Percentiles rank a stretch among this genome's conserved stretches.
phyloP scores from a whole-genome alignment of 2,113 vertebrate genomes.

The Oreochromis tanganicae region DNA sequence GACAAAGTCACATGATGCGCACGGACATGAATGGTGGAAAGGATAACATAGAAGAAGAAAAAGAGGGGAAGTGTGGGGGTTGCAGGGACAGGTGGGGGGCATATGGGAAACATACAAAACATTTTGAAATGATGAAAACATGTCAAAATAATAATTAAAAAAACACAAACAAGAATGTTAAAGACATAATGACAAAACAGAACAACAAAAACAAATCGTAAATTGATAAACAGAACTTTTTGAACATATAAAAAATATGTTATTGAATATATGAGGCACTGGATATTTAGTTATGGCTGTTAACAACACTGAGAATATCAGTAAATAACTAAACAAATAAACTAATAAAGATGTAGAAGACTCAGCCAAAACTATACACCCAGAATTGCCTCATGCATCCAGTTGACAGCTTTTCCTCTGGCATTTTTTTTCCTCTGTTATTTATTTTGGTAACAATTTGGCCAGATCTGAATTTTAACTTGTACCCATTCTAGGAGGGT shows the following conservation, averaged over 20 bases:
- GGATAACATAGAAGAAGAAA: slow-evolving; percentile 81
- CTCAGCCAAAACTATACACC: neutral
- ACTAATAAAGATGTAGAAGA: neutral
- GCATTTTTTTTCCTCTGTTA: rapidly evolving
- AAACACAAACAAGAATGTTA: slow-evolving; percentile 82
- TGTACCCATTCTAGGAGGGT: neutral
- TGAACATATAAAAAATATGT: slow-evolving; percentile 16
- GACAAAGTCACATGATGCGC: slow-evolving; percentile 99
- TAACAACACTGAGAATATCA: neutral
- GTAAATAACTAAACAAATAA: neutral
- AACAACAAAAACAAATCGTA: slow-evolving; percentile 59
- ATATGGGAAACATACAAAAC: slow-evolving; percentile 94
- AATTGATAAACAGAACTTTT: slow-evolving; percentile 11
- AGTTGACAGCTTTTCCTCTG: slow-evolving; percentile 47
- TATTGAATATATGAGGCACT: slow-evolving; percentile 33
- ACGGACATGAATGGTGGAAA: slow-evolving; percentile 98
- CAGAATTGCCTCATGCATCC: slow-evolving; percentile 51
- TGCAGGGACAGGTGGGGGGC: neutral
- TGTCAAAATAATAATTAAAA: slow-evolving; percentile 76
- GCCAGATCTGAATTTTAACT: neutral
- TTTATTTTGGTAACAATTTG: neutral
- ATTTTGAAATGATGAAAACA: slow-evolving; percentile 96
- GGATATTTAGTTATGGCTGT: neutral
- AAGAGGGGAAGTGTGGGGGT: neutral
- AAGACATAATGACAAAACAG: slow-evolving; percentile 65